These are phyloP conservation scores for Lepus americanus DNA, from an alignment of 2,113 vertebrate genomes.

Conservation along the genomic window DNA sequence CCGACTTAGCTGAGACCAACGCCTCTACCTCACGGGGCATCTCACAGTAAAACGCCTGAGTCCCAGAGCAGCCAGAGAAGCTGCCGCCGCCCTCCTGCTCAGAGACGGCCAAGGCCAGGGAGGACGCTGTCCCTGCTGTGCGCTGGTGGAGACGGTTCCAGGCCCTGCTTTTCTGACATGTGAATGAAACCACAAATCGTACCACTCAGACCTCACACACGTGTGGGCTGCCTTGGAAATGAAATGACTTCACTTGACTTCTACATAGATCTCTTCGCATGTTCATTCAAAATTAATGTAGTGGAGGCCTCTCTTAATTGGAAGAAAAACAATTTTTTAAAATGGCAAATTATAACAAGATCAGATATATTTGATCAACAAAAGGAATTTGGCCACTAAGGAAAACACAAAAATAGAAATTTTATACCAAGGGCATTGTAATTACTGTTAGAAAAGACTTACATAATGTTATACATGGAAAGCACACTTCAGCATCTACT, in stretches of 20 bases:
- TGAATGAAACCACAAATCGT: neutral
- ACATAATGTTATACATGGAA: conserved; percentile 19
- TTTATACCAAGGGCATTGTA: neutral
- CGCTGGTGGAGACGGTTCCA: neutral
- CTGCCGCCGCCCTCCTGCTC: neutral
- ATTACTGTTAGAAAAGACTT: neutral
- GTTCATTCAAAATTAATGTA: neutral
- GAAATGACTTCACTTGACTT: conserved; percentile 22
- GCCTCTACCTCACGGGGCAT: too few relatives aligned
- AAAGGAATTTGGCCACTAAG: conserved; percentile 30
- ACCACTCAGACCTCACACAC: neutral
- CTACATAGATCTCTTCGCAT: neutral
- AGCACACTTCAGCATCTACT: neutral
- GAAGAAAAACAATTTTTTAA: conserved; percentile 35
- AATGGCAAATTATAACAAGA: conserved; percentile 27
- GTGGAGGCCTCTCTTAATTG: neutral
- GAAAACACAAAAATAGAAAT: conserved; percentile 18
- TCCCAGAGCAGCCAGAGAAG: neutral
- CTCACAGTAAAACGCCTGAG: too few relatives aligned
- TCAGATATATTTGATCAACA: conserved; percentile 44
- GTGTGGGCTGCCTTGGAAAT: neutral
- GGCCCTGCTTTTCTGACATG: neutral
- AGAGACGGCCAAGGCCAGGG: neutral
- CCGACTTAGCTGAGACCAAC: neutral
- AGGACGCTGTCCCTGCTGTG: neutral